Base-by-base conservation (phyloP, 1,140 invertebrate genomes). In the Zaprionus inermis region DNA sequence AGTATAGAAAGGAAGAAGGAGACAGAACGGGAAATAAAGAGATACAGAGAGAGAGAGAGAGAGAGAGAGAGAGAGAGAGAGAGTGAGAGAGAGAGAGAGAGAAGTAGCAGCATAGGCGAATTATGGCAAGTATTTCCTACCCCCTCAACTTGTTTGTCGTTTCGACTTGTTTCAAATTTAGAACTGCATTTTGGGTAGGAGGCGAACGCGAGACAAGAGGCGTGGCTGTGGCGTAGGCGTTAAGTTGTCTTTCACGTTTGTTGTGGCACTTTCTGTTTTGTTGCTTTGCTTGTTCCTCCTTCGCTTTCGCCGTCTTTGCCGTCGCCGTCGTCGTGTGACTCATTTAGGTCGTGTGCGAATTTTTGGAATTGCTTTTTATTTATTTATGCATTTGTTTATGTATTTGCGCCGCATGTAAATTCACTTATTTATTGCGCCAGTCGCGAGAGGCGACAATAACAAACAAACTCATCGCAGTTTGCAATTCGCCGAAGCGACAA, bases 321-420 rank as follows among this genome's bases (percentile, higher is more conserved):
- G 24, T 30, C 59, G 57, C 56, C 18, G 24, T 68, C 24, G 10
- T 5, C 32, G 20, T 36, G 76, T 86, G 83, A 86, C 83, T 86
- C 83, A 86, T 86, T 86, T 83, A 79, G 83, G 83, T 82, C 83
- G 83, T 86, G 79, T 86, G 83, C 83, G 83, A 86, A 86, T 86
- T 82, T 86, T 86, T 86, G 79, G 83, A 86, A 86, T 86, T 86
- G 83, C 83, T 86, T 88, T 79, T 79, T 70, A 83, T 86, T 88
- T 88, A 79, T 88, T 88, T 88, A 86, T 88, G 79, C 79, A 86
- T 88, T 86, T 86, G 83, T 88, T 86, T 77, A 82, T 88, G 78
- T 81, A 81, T 85, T 85, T 81, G 76, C 66, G 79, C 58, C 82
- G 82, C 81, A 86, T 86, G 84, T 85, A 83, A 86, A 86, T 88